phyloP scores from a whole-genome alignment of 2,888 invertebrate species.

The Drosophila phalerata region DNA sequence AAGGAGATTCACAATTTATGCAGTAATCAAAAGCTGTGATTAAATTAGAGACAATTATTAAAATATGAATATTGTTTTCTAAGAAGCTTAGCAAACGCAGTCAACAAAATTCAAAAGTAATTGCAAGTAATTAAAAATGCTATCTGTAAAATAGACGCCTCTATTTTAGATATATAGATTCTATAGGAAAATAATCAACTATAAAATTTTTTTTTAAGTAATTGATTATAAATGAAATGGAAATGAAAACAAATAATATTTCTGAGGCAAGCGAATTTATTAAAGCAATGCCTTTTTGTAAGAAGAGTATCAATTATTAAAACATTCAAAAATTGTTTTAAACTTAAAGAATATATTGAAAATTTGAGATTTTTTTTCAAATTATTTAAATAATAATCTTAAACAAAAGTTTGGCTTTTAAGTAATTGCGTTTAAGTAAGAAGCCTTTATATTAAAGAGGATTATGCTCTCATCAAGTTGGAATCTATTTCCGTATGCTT shows the following conservation, averaged over 20 bases:
- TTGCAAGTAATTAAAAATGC: neutral
- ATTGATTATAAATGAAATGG: no score
- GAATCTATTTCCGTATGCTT: neutral
- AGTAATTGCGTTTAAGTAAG: no score
- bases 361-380: no score
- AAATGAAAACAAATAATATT: no score
- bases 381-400: no score
- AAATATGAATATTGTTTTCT: neutral
- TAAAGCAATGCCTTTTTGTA: no score
- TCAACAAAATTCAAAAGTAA: neutral
- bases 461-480: slow-evolving; percentile 1
- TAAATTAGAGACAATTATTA: slow-evolving; percentile 13
- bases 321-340: no score
- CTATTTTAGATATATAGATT: neutral
- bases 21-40: slow-evolving; percentile 34
- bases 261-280: neutral
- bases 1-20: slow-evolving; percentile 15
- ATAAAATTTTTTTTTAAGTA: neutral
- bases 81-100: neutral
- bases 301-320: no score
- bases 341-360: no score
- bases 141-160: neutral
- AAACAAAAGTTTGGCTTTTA: no score
- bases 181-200: neutral
- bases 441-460: neutral